Evolutionary conservation across 2,113 vertebrate genomes (phyloP).

Genomic region (Papio anubis): DNA sequence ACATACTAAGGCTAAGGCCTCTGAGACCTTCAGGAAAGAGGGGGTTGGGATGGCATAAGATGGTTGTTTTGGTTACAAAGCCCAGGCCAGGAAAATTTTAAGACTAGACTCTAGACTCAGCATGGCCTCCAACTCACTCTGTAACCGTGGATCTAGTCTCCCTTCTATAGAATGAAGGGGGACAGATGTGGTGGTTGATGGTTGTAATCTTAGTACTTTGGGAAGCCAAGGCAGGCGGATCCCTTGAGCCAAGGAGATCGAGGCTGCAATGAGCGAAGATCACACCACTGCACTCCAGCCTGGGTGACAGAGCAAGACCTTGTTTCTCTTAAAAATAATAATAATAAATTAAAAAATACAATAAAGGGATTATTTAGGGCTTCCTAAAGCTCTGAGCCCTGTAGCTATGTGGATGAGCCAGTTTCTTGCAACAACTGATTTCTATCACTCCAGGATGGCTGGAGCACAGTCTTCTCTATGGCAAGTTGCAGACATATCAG

Average conservation of each 20-base stretch:
- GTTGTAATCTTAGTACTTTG: too few species aligned
- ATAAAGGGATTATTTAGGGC: neutral
- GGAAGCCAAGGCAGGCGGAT: too few species aligned
- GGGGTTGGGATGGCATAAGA: neutral
- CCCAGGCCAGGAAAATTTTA: neutral
- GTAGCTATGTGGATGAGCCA: neutral
- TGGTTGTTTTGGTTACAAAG: neutral
- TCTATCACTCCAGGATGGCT: neutral
- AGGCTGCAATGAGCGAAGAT: too few species aligned
- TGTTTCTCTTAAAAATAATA: too few species aligned
- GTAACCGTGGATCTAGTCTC: neutral
- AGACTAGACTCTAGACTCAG: neutral
- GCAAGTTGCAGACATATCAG: too few species aligned
- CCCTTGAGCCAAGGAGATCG: too few species aligned
- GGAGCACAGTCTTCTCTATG: too few species aligned
- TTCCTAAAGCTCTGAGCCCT: neutral
- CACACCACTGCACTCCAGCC: too few species aligned
- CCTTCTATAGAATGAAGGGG: neutral
- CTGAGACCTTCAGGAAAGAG: neutral
- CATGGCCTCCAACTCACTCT: neutral
- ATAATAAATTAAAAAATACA: neutral
- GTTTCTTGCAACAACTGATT: neutral
- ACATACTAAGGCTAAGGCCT: neutral
- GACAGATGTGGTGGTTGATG: too few species aligned
- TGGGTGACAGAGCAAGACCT: too few species aligned